These are phyloP conservation scores for Pollicipes pollicipes DNA, from an alignment of 1,140 invertebrate species.

Conservation along the genomic window DNA sequence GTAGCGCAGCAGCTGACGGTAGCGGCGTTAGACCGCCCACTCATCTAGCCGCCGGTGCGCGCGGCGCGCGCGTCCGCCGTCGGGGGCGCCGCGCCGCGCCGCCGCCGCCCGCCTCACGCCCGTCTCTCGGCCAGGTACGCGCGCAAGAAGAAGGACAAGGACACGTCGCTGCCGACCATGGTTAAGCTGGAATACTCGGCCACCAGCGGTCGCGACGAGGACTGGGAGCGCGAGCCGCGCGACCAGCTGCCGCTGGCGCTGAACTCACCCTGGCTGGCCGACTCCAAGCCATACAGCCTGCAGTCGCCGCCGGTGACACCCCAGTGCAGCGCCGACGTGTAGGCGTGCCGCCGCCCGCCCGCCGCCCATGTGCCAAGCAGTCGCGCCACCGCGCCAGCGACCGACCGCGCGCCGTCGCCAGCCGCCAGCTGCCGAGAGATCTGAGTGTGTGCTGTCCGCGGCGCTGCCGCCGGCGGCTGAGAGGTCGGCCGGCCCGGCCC, in stretches of 20 bases:
- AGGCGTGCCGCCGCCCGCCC: background rate
- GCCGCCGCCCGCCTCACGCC: too few relatives aligned
- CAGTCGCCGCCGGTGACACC: background rate
- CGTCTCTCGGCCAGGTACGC: background rate
- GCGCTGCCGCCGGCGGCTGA: background rate
- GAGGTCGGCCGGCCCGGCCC: background rate
- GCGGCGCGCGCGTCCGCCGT: too few relatives aligned
- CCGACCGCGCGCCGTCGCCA: background rate
- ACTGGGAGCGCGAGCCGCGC: background rate
- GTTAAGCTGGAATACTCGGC: background rate
- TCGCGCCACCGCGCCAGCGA: background rate
- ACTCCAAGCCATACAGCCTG: too few relatives aligned
- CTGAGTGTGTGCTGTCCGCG: background rate
- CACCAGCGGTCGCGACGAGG: background rate
- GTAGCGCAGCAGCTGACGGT: too few relatives aligned
- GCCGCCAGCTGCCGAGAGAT: background rate
- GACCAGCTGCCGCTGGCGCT: background rate
- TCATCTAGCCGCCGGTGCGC: too few relatives aligned
- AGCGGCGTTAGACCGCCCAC: too few relatives aligned
- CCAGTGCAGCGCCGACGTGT: background rate
- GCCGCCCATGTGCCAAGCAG: too few relatives aligned
- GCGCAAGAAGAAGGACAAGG: constrained; percentile 5
- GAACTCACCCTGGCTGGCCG: background rate
- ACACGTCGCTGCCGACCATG: background rate
- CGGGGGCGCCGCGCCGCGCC: too few relatives aligned